Conservation (phyloP, 2,888 invertebrate genomes). For the Apamea epomidion region DNA sequence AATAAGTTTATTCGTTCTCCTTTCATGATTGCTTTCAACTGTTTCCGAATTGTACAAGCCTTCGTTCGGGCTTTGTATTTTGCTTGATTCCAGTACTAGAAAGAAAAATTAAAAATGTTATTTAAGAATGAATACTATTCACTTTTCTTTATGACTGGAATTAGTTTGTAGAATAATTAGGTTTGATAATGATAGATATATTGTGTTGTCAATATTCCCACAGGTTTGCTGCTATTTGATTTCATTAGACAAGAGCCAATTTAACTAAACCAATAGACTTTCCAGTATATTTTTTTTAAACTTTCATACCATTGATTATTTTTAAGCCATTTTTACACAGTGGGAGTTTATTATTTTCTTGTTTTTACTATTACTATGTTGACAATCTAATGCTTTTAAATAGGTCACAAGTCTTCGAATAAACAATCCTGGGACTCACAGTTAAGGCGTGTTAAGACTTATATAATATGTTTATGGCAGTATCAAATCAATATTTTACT, state of each 20-base stretch:
- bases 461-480: background rate
- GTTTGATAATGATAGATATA: background rate
- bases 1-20: conserved; percentile 9
- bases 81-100: conserved; percentile 23
- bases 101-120: background rate
- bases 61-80: conserved; percentile 17
- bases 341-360: background rate
- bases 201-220: background rate
- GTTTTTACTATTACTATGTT: background rate
- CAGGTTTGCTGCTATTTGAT: background rate
- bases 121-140: background rate
- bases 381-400: background rate
- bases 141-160: background rate
- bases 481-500: background rate
- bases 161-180: conserved; percentile 1
- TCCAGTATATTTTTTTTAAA: background rate
- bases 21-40: conserved; percentile 26
- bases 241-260: background rate
- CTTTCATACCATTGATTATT: background rate
- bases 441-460: background rate
- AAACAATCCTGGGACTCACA: background rate
- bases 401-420: background rate
- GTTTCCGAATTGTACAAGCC: conserved; percentile 18
- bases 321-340: background rate
- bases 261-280: background rate